These are phyloP conservation scores for Cataglyphis albicans DNA, from an alignment of 2,888 invertebrate genomes.

Conservation along the genomic window DNA sequence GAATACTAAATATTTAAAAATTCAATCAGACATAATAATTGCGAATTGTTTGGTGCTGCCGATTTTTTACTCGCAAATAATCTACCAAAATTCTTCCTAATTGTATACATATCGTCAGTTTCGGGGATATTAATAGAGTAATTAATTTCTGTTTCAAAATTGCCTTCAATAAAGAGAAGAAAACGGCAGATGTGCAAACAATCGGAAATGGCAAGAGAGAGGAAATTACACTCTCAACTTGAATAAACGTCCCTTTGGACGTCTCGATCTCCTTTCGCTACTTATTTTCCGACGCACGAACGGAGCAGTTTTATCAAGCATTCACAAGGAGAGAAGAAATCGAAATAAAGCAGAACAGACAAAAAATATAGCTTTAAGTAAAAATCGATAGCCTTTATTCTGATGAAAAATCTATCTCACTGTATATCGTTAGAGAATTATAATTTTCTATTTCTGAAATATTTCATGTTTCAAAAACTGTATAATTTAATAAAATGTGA, in stretches of 20 bases:
- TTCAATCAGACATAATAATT: background rate
- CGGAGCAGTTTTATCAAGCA: slow-evolving; percentile 11
- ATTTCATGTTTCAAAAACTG: background rate
- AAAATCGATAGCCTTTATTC: slow-evolving; percentile 35
- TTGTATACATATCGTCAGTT: background rate
- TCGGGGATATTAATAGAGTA: background rate
- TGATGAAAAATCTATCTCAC: slow-evolving; percentile 6
- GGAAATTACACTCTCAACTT: slow-evolving; percentile 38
- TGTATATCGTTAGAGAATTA: background rate
- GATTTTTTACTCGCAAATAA: background rate
- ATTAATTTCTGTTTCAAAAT: slow-evolving; percentile 39
- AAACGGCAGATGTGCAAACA: slow-evolving; percentile 9
- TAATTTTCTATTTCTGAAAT: background rate
- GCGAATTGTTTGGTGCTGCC: background rate
- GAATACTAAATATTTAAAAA: background rate
- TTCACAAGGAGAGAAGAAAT: slow-evolving; percentile 20
- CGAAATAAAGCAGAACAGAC: background rate
- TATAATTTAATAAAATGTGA: background rate
- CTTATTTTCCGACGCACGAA: slow-evolving; percentile 33
- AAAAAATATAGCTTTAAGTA: slow-evolving; percentile 41
- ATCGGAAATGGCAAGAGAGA: slow-evolving; percentile 22
- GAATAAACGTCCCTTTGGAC: slow-evolving; percentile 48
- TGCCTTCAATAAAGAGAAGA: background rate
- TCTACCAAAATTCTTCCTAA: background rate
- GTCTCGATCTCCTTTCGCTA: slow-evolving; percentile 22